Percentiles rank a stretch among this genome's conserved stretches.
Evolutionary conservation across 30 jellyfish, hydroid and myxozoan species (phyloP).

Genomic region (Hydra vulgaris): DNA sequence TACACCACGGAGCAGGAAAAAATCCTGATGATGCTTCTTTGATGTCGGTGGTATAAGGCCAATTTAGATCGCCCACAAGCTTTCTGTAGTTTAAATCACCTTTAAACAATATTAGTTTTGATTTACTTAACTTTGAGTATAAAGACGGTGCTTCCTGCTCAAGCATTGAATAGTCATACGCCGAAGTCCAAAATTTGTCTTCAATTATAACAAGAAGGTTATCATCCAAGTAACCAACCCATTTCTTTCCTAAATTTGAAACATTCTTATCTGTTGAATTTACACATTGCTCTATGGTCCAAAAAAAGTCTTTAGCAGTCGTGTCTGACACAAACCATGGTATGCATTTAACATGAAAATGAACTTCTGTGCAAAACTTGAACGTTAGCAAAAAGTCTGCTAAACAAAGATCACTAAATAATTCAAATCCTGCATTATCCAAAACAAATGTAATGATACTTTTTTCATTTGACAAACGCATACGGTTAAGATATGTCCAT

Average conservation of each 20-base stretch:
- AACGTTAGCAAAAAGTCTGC: conserved; percentile 71
- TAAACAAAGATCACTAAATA: conserved; percentile 77
- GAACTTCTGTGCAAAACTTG: conserved; percentile 52
- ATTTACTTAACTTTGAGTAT: conserved; percentile 43
- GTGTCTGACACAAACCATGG: conserved; percentile 99
- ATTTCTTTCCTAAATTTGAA: conserved; percentile 50
- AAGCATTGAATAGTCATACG: conserved; percentile 71
- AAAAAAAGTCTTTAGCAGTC: conserved; percentile 45
- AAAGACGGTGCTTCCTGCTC: conserved; percentile 47
- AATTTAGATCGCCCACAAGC: conserved; percentile 72
- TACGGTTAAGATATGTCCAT: conserved; percentile 29
- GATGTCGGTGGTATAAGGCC: conserved; percentile 72
- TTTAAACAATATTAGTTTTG: conserved; percentile 68
- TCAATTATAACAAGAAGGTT: conserved; percentile 51
- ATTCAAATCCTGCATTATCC: conserved; percentile 96
- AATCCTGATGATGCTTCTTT: conserved; percentile 66
- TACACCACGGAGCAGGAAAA: conserved; percentile 85
- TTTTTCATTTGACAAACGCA: conserved; percentile 35
- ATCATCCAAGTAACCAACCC: conserved; percentile 61
- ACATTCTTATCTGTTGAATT: conserved; percentile 44
- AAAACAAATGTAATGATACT: conserved; percentile 61
- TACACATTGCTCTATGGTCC: conserved; percentile 77
- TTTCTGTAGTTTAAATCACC: conserved; percentile 93
- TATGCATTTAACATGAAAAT: conserved; percentile 78
- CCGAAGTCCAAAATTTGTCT: conserved; percentile 77